Base-by-base conservation (phyloP, 2,113 vertebrate species). In the Noctilio leporinus region DNA sequence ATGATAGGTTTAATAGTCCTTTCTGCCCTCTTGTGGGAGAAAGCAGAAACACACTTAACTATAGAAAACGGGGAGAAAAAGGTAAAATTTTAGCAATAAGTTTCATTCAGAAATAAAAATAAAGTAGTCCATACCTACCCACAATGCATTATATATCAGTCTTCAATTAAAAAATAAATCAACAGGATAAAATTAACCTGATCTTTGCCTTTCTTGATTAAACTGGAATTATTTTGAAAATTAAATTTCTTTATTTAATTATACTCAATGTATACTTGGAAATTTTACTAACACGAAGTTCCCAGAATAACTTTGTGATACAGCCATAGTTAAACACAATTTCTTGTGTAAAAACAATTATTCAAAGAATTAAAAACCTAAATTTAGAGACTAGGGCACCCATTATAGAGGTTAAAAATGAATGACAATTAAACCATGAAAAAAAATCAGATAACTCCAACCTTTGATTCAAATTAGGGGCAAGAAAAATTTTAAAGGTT, bases 11-110 rank as follows among this genome's bases (percentile, higher is more conserved):
- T 92, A 98, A 98, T 98, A 98, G 98, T 98, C 97, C 98, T 98
- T 98, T 97, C 98, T 98, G 98, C 98, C 98, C 98, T 98, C 98
- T 98, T 97, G 98, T 98, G 98, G 98, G 51, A 96, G 95, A 96
- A 95, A 97, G 93, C 78, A 86, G 98, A 97, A 98, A 97, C 78
- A 98, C 87, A 62, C 70, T 72, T 4, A 55, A 97, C 78, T 87
- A 96, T n/a, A 97, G 95, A 97, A 97, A 96, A 97, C 96, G 83
- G 35, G 86, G n/a, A 81, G 76, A 92, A 87, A 57, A 64, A 33
- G 5, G 45, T 49, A 87, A 78, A 85, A 78, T 51, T 85, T 86
- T 75, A 86, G 62, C 43, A 89, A 82, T 94, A 93, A 47, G 89
- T 92, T 86, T 59, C 82, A 97, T 92, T 30, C 55, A 85, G 75